Evolutionary conservation across 2,888 invertebrate genomes (phyloP).

Genomic region (Drosophila mayaguana): DNA sequence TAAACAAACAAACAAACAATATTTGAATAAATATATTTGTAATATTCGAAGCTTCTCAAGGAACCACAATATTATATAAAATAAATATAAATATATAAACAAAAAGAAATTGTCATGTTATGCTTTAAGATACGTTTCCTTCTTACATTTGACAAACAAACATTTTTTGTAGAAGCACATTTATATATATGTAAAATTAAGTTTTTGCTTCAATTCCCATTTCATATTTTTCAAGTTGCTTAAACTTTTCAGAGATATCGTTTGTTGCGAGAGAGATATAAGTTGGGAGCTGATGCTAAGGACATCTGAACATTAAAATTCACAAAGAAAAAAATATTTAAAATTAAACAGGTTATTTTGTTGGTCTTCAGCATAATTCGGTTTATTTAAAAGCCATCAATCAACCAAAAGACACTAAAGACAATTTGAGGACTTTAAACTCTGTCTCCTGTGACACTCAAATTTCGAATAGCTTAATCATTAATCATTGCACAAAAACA

Average conservation of each 20-base stretch:
- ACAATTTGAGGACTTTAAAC: neutral
- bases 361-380: neutral
- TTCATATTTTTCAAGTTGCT: neutral
- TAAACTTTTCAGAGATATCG: neutral
- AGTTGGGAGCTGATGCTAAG: neutral
- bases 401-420: neutral
- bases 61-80: no score
- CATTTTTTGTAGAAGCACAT: no score
- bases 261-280: neutral
- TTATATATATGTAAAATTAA: neutral
- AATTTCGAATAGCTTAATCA: slow-evolving; percentile 2
- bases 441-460: neutral
- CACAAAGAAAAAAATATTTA: neutral
- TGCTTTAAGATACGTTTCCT: no score
- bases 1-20: no score
- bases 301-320: neutral
- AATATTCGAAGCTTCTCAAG: no score
- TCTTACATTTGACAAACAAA: no score
- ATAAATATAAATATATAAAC: no score
- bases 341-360: no score
- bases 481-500: slow-evolving; percentile 2
- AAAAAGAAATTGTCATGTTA: no score
- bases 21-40: no score
- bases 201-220: neutral
- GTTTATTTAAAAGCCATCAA: neutral